These are phyloP conservation scores for Acrobasis consociella DNA, from an alignment of 2,888 invertebrate genomes.

Conservation along the genomic window DNA sequence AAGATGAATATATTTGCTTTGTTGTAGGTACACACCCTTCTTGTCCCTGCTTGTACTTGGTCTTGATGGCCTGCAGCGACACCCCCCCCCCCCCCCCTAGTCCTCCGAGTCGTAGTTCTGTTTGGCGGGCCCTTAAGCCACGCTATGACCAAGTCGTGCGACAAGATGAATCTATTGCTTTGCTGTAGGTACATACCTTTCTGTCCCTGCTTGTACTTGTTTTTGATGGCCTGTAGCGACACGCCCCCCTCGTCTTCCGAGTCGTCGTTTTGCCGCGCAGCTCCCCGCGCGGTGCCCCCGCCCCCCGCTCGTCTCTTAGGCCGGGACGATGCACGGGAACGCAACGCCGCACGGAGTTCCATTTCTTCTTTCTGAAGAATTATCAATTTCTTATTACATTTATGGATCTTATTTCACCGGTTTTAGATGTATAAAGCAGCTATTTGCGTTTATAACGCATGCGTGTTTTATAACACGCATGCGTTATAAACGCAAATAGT, in stretches of 20 bases:
- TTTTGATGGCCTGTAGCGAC: constrained; percentile 66
- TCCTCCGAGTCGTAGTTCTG: constrained; percentile 94
- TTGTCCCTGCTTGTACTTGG: constrained; percentile 88
- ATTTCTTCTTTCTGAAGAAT: constrained; percentile 95
- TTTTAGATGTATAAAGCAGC: too few species aligned
- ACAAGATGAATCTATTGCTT: too few species aligned
- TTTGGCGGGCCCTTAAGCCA: too few species aligned
- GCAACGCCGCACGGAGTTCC: constrained; percentile 93
- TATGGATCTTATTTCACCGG: neutral
- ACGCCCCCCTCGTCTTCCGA: constrained; percentile 97
- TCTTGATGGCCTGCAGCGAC: constrained; percentile 66
- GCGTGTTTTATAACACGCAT: too few species aligned
- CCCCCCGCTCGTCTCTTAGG: constrained; percentile 63
- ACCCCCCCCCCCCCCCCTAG: constrained; percentile 95
- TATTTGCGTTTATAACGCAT: too few species aligned
- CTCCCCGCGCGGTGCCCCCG: constrained; percentile 62
- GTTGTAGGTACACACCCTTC: constrained; percentile 62
- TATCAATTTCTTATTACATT: neutral
- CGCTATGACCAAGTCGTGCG: too few species aligned
- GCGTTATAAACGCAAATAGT: too few species aligned
- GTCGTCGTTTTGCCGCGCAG: constrained; percentile 87
- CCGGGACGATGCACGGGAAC: constrained; percentile 78
- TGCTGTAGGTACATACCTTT: constrained; percentile 62
- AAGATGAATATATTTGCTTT: too few species aligned
- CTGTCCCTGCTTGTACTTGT: constrained; percentile 88